These are phyloP conservation scores for Eremophila alpestris DNA, from an alignment of 2,797 vertebrate species.

Conservation along the genomic window DNA sequence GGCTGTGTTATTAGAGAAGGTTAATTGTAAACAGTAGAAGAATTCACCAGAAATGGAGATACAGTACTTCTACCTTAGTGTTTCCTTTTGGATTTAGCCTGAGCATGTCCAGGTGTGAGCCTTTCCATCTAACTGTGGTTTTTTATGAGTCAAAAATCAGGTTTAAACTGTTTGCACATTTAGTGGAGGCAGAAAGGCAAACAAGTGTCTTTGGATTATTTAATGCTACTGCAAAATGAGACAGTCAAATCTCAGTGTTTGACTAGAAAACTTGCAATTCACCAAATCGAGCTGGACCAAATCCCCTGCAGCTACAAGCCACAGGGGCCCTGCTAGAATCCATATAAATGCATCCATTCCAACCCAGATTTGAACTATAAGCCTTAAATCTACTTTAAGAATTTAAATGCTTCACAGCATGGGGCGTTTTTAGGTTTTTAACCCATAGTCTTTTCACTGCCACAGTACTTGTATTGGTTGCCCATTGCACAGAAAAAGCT, in stretches of 20 bases:
- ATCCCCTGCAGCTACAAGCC: not conserved
- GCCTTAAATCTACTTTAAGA: not conserved
- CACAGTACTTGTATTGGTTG: not conserved
- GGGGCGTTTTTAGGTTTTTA: not conserved
- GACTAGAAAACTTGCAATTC: not conserved
- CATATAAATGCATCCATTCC: not conserved
- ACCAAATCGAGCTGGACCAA: not conserved
- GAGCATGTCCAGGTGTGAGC: rapidly evolving
- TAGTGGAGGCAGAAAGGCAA: not conserved
- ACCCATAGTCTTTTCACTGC: not conserved
- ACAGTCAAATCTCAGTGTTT: not conserved
- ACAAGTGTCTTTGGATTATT: not conserved
- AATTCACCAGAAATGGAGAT: not conserved
- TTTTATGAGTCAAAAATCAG: not conserved
- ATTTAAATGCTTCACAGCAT: not conserved
- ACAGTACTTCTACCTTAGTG: not conserved
- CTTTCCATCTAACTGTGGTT: not conserved
- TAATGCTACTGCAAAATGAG: not conserved
- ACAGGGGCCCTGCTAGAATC: not conserved
- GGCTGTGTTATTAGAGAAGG: not conserved
- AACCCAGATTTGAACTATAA: not conserved
- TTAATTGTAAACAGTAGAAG: not conserved
- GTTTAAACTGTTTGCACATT: not conserved
- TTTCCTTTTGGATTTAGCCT: not conserved
- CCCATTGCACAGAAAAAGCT: not conserved